Base-by-base conservation (phyloP, 2,797 vertebrate genomes). In the Helarctos malayanus region DNA sequence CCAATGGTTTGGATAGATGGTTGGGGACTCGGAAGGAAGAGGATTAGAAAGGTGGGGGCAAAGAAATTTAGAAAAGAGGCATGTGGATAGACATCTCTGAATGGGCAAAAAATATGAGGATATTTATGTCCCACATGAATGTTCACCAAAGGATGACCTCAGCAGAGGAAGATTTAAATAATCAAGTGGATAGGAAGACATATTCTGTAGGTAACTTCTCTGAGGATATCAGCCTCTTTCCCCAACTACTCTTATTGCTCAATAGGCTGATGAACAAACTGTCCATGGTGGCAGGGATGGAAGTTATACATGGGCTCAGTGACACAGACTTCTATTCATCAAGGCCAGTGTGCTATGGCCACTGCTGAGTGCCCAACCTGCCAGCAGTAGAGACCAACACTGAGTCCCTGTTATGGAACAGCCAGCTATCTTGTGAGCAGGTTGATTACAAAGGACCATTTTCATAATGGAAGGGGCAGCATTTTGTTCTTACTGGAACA, bases 401-500 rank as follows among this genome's bases (percentile, higher is more conserved):
- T 18, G 27, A 75, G n/a, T 65, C 38, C 47, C 41, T 65, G 27
- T 81, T 21, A 82, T 1, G 12, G 79, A 89, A 41, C 15, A 82
- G 76, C 12, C 75, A 79, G 75, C 75, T 63, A 89, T 27, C 56
- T 82, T n/a, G 19, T 54, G 65, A 12, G 45, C 25, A 54, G 45
- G 41, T 1, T 81, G n/a, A 88, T 45, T 49, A 94, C 16, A 89
- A 0, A 47, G 32, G 35, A 75, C 23, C 11, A 38, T 29, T 73
- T 83, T 57, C 32, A 45, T 89, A 69, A 56, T 16, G 45, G 27
- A 86, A 94, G 45, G 12, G 38, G 35, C 47, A 81, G 45, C 45
- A 59, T 75, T 94, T 47, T 75, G 78, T 76, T 83, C 79, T 76
- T 38, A 84, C 9, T 68, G 9, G 41, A 94, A 94, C 5, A 76